Evolutionary conservation across 37 sponge, comb jelly and placozoan species (phyloP), one percentile per base, ranked within the genome.

Genomic region (Ephydatia muelleri): DNA sequence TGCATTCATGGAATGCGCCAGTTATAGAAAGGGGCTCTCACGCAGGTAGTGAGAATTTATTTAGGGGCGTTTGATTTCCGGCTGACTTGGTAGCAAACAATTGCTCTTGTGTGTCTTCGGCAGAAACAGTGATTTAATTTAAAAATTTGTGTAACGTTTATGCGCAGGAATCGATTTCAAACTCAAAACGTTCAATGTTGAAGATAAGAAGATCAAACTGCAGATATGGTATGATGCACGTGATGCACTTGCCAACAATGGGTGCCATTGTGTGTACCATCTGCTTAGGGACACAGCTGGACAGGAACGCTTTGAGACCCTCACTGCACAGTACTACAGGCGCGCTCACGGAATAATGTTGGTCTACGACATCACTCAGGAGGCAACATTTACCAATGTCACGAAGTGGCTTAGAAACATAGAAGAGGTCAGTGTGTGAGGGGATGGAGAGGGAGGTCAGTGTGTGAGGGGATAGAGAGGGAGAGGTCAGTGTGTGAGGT

Each of bases 271-370:
- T 14, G 12, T 14, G 57, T 57, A 1, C 57, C 57, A 11, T 57
- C 57, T 57, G 57, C 48, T 23, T 49, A 93, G 94, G 95, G 95
- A 95, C 70, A 95, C 95, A 16, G 95, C 95, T 0, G 95, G 95
- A 2, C 95, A 95, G 92, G 95, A 95, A 73, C 86, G 95, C 39
- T 95, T 92, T 84, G 93, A 95, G 69, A 95, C 92, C 49, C 90
- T 95, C 33, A 88, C 93, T 11, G 89, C 89, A 8, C 95, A 95
- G 87, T 95, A 95, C 85, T 95, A 95, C 78, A 70, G 95, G 25
- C 77, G 90, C 48, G 95, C 95, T 23, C 75, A 92, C 91, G 96
- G 93, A 0, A 92, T 95, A 21, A 39, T 95, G 73, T 49, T 95
- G 65, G 91, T 95, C 37, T 95, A 92, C 72, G 96, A 95, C 75